Percentiles rank a stretch among this genome's conserved stretches.
These are phyloP conservation scores for Drosophila diplacantha DNA, from an alignment of 2,888 invertebrate genomes.

Conservation along the genomic window DNA sequence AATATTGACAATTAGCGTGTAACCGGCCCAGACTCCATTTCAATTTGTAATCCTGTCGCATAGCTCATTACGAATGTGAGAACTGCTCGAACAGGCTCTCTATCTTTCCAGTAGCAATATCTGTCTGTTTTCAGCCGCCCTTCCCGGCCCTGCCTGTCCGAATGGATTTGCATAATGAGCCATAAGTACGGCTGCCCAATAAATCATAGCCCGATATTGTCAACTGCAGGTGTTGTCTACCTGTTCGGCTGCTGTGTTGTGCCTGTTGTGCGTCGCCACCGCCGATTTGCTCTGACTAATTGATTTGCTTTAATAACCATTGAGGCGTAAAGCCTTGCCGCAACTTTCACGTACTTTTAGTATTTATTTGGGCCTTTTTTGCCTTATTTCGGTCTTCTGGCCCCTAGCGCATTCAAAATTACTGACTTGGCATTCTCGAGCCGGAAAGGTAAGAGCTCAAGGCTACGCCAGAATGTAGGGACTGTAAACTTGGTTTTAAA, in stretches of 20 bases:
- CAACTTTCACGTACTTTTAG: conserved; percentile 28
- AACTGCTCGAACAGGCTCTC: neutral
- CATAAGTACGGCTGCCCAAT: neutral
- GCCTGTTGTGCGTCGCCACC: conserved; percentile 10
- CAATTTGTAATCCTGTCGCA: conserved; percentile 38
- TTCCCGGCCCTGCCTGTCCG: neutral
- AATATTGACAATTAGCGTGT: neutral
- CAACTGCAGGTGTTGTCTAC: conserved; percentile 28
- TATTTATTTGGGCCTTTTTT: conserved; percentile 9
- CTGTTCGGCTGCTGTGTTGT: neutral
- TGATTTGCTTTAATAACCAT: conserved; percentile 47
- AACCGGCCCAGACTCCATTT: conserved; percentile 17
- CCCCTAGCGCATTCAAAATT: conserved; percentile 4
- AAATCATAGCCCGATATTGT: conserved; percentile 38
- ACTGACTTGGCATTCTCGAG: conserved; percentile 4
- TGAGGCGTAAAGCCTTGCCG: conserved; percentile 24
- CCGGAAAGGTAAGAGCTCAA: conserved; percentile 11
- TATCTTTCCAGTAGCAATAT: neutral
- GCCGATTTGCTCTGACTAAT: conserved; percentile 49
- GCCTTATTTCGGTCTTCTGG: conserved; percentile 19
- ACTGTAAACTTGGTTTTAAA: neutral
- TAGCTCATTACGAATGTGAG: conserved; percentile 22
- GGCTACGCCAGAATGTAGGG: conserved; percentile 12
- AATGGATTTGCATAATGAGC: conserved; percentile 9
- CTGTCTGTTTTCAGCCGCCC: conserved; percentile 3